Base-by-base conservation (phyloP, 2,888 invertebrate genomes). In the Bedellia somnulentella region DNA sequence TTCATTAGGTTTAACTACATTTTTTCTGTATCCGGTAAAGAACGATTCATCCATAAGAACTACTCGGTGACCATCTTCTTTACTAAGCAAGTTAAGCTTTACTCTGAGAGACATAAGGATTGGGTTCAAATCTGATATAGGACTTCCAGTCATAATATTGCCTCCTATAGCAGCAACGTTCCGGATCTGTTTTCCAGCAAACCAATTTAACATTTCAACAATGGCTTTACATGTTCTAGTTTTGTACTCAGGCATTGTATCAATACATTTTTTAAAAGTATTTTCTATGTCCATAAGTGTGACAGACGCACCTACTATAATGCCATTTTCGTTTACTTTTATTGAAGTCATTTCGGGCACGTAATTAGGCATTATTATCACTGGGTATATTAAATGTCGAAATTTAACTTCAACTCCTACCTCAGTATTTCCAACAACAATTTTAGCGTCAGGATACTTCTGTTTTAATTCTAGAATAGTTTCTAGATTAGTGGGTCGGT, bases 111-210 rank as follows among this genome's bases (percentile, higher is more conserved):
- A 90, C 80, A 93, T 85, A 36, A 96, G 81, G 41, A 97, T 83
- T 1, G 96, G 96, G 63, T 93, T 93, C 50, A 97, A 78, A 64
- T 97, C 97, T 0, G 95, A 95, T 52, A 96, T 96, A 0, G 96
- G 96, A 66, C 95, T 95, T 12, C 92, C 91, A 0, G 95, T 95
- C 83, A 95, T 93, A 39, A 97, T 89, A 52, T 96, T 96, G 11
- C 96, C 95, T 24, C 92, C 95, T 24, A 96, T 64, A 9, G 91
- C 86, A 24, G 94, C 95, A n/a, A 93, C 93, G 57, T 94, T 97
- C 45, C 96, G 79, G 33, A 97, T 93, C 66, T 97, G 97, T 54
- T 90, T 92, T 5, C 96, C 94, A 26, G 94, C 96, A 78, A 97
- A 97, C 85, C 89, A 93, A 52, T 92, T 85, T 27, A 97, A 68